Percentiles rank a stretch among this genome's conserved stretches.
These are phyloP conservation scores for Leucozona laternaria DNA, from an alignment of 2,888 invertebrate species.

Conservation along the genomic window DNA sequence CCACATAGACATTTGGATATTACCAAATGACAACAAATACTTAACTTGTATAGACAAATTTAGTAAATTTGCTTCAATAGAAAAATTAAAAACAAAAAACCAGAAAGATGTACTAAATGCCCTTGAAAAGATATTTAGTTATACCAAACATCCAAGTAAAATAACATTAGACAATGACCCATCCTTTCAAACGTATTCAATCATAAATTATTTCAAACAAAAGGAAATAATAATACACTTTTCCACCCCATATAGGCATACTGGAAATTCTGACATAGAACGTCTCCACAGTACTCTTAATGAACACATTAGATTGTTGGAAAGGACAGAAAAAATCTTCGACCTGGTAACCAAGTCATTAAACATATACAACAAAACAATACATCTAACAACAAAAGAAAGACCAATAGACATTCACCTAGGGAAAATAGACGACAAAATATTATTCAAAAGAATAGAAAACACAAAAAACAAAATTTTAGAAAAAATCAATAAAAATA, in stretches of 20 bases:
- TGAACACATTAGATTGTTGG: conserved; percentile 8
- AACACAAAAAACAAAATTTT: background rate
- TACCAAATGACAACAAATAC: conserved; percentile 27
- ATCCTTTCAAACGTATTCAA: conserved; percentile 17
- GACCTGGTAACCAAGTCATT: conserved; percentile 8
- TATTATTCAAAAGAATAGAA: conserved; percentile 1
- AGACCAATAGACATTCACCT: conserved; percentile 1
- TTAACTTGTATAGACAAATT: conserved; percentile 51
- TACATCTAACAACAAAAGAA: conserved; percentile 3
- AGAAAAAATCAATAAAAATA: background rate
- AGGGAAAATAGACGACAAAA: background rate
- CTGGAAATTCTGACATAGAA: conserved; percentile 58
- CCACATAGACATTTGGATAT: conserved; percentile 32
- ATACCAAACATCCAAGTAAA: conserved; percentile 8
- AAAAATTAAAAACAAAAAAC: conserved; percentile 27
- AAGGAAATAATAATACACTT: conserved; percentile 48
- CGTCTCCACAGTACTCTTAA: conserved; percentile 27
- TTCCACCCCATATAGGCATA: conserved; percentile 50
- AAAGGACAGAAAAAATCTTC: background rate
- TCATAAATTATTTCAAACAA: conserved; percentile 38
- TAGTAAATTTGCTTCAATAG: conserved; percentile 17
- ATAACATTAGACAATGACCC: conserved; percentile 57
- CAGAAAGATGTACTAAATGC: conserved; percentile 31
- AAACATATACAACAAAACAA: conserved; percentile 27
- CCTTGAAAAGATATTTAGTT: background rate